Evolutionary conservation across 2,797 vertebrate genomes (phyloP), one percentile per base, ranked within the genome.

Genomic region (Neosilurus hyrtlii): DNA sequence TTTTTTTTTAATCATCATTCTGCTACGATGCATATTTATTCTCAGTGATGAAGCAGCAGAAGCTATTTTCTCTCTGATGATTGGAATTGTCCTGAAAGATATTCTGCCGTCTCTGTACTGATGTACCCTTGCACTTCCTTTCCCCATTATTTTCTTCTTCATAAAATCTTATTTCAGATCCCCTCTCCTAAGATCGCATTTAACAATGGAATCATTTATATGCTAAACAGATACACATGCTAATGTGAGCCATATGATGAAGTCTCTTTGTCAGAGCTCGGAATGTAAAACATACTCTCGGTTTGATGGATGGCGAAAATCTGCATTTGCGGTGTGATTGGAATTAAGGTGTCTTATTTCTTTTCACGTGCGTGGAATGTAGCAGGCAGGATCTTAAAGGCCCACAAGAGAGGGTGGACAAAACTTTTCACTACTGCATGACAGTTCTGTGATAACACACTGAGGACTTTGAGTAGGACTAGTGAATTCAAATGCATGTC

Each of bases 1-100:
- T 80, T 82, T 86, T 86, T 83, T 3, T 68, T 67, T 83, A 85
- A 56, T 81, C 83, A 91, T 83, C 88, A 84, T 89, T 89, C 86
- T 59, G 56, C 85, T 81, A 86, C 37, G 80, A 87, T 91, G 86
- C 84, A 88, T 88, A 90, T 92, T 88, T 82, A 82, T 83, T 75
- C 30, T 68, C 80, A 66, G 68, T 85, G 74, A 74, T 73, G 65
- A 70, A 82, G 75, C 77, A 87, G 86, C 87, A 88, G 81, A 91
- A 88, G 88, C 84, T 70, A 91, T 92, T 89, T 84, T 92, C 89
- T 91, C 85, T 75, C 80, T 83, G 89, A 89, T 89, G 87, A 91
- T 85, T 88, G 85, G 74, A 82, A 84, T 87, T 62, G 59, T 79
- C 81, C 80, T 83, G 81, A 83, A 79, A 61, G 43, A 90, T 87